Evolutionary conservation across 2,888 invertebrate genomes (phyloP), one percentile per base, ranked within the genome.

Genomic region (Cantharis flavilabris): DNA sequence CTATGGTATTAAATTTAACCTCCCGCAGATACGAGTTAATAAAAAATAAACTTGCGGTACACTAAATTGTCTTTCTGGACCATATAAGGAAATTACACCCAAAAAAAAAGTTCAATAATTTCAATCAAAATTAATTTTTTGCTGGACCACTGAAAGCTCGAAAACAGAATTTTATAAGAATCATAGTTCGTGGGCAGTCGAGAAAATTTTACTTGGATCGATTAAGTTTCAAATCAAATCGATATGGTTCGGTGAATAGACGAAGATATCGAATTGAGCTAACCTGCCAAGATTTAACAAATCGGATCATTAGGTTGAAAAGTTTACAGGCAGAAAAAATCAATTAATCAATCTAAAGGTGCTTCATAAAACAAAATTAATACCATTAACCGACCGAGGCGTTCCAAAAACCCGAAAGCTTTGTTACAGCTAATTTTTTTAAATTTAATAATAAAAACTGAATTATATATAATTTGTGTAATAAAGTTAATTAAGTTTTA

Each of bases 21-120:
- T 18, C 20, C 70, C n/a, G 20, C 4, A n/a, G 65, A 63, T 23
- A 20, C 49, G n/a, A 49, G n/a, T 49, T 49, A 49, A n/a, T 49
- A 49, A 20, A 69, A 62, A 73, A 30, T 62, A 23, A 30, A 18
- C 49, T n/a, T 65, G 75, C 71, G 28, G 62, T 74, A 69, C 75
- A 62, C 75, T 28, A 23, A 67, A 65, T 16, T 65, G 71, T 75
- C 62, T 65, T 18, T 71, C 33, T 10, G 62, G n/a, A 7, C 75
- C 75, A 18, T 71, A 69, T 74, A 69, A 30, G 74, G 74, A 23
- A 33, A 33, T 62, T 26, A 64, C 49, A 49, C 49, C 5, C 0
- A 26, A 49, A 76, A 72, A 62, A 62, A 76, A 70, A 20, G 23
- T 28, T 75, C 72, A 75, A 75, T 72, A 72, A 33, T 33, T 33